phyloP scores from a whole-genome alignment of 2,888 invertebrate species.

The Nymphalis urticae region DNA sequence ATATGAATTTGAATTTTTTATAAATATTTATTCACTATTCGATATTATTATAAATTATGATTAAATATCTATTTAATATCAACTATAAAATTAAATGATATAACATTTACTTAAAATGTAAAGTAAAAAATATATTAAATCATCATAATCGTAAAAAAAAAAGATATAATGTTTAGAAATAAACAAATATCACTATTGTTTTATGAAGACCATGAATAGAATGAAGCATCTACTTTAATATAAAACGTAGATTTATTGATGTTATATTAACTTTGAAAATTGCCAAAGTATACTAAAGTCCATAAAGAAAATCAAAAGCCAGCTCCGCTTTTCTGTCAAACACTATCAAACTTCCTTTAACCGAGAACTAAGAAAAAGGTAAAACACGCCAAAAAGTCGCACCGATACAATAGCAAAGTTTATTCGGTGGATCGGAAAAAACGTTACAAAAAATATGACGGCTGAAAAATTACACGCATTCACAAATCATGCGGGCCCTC shows the following conservation, averaged over 20 bases:
- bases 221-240: conserved; percentile 8
- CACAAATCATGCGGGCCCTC: conserved; percentile 78
- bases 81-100: no score
- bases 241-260: conserved; percentile 4
- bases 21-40: no score
- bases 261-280: conserved; percentile 29
- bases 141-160: no score
- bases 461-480: conserved; percentile 81
- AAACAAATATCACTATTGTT: neutral
- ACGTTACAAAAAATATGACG: conserved; percentile 79
- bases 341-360: conserved; percentile 68
- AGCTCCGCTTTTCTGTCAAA: conserved; percentile 59
- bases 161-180: no score
- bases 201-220: neutral
- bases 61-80: no score
- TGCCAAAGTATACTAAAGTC: conserved; percentile 26
- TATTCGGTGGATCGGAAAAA: conserved; percentile 69
- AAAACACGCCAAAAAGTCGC: conserved; percentile 70
- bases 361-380: conserved; percentile 63
- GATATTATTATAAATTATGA: no score
- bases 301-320: conserved; percentile 44
- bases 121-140: no score
- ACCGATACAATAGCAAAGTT: conserved; percentile 74
- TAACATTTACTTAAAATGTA: no score
- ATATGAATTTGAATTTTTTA: no score